phyloP scores from a whole-genome alignment of 2,797 vertebrate genomes.

The Bufotes viridis region DNA sequence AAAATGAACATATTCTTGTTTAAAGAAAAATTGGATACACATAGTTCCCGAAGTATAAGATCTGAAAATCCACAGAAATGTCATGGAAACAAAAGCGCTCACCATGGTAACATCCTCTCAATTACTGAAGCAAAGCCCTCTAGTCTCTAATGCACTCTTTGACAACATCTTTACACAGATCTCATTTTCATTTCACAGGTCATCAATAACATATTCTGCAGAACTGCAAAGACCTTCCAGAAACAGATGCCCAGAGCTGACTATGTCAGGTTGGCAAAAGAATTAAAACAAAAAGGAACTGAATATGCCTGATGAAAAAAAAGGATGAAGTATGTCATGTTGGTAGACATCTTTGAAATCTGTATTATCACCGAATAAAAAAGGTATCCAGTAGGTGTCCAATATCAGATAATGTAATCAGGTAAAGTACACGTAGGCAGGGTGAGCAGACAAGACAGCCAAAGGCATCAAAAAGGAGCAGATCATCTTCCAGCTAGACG shows the following conservation, averaged over 20 bases:
- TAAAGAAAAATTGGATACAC: conserved; percentile 21
- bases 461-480: background rate
- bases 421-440: background rate
- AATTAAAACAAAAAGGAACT: conserved; percentile 57
- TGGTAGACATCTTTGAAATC: background rate
- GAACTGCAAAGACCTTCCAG: conserved; percentile 65
- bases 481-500: background rate
- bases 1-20: background rate
- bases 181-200: conserved; percentile 67
- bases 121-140: conserved; percentile 68
- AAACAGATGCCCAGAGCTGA: conserved; percentile 65
- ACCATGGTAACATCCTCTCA: conserved; percentile 76
- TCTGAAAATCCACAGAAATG: conserved; percentile 71
- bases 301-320: conserved; percentile 6
- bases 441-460: background rate
- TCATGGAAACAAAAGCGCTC: conserved; percentile 80
- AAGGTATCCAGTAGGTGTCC: background rate
- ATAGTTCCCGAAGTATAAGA: conserved; percentile 31
- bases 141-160: conserved; percentile 68
- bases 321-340: background rate
- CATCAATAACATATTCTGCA: conserved; percentile 65
- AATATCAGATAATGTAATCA: background rate
- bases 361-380: background rate
- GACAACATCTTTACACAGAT: conserved; percentile 69
- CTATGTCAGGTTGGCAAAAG: conserved; percentile 59